These are phyloP conservation scores for Acridotheres tristis DNA, from an alignment of 2,797 vertebrate genomes.

Conservation along the genomic window DNA sequence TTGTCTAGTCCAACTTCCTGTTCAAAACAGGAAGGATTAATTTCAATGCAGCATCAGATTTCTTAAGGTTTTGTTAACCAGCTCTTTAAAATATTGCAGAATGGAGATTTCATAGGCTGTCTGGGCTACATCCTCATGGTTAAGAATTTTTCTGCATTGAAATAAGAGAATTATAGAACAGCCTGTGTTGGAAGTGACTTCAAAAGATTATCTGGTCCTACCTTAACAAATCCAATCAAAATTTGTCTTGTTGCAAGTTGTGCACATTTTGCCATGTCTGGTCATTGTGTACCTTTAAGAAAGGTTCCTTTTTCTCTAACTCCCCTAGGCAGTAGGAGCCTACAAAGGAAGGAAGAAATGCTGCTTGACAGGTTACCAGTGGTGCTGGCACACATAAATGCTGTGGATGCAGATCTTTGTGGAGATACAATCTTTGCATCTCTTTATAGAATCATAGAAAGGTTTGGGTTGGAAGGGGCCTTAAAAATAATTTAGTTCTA, in stretches of 20 bases:
- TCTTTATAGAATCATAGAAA: neutral
- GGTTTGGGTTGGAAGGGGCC: neutral
- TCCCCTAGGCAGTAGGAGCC: neutral
- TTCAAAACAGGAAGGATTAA: neutral
- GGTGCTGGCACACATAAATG: neutral
- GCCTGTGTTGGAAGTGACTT: neutral
- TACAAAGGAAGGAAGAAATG: neutral
- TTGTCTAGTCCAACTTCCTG: neutral
- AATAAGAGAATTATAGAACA: neutral
- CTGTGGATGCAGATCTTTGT: neutral
- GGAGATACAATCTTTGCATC: neutral
- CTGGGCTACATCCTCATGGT: neutral
- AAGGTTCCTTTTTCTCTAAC: neutral
- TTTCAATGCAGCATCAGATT: neutral
- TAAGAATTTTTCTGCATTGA: neutral
- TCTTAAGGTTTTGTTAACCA: neutral
- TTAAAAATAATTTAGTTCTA: neutral
- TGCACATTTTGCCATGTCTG: neutral
- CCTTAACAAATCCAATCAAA: neutral
- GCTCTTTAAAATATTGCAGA: neutral
- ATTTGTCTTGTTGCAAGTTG: neutral
- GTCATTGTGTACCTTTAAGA: neutral
- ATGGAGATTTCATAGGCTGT: rapidly evolving
- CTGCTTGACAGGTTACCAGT: neutral
- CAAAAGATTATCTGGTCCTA: neutral